Base-by-base conservation (phyloP, 2,888 invertebrate species). In the Synanthedon tipuliformis region DNA sequence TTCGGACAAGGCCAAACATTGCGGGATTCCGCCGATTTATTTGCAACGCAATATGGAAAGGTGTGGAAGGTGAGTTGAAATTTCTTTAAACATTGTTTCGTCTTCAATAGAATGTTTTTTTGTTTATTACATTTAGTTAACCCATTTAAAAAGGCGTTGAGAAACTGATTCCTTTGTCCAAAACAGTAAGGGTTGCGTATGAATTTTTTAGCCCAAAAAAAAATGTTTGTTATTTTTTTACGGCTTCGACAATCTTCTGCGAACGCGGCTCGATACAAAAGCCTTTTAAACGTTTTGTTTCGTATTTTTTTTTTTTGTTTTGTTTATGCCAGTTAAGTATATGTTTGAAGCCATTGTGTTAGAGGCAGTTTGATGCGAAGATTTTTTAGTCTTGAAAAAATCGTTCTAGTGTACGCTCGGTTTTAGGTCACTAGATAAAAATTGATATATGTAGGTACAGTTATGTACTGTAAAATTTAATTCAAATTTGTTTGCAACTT, bases 291-390 rank as follows among this genome's bases (percentile, higher is more conserved):
- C 71, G 73, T 78, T 82, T 81, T 81, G 78, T 81, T 78, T 75
- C 68, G 64, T 53, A 61, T 61, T 68, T 73, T 81, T 18, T 81
- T 18, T 18, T 78, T 81, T 82, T 79, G 78, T 81, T 81, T 78
- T 82, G 71, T 84, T 84, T 78, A 81, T 80, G 73, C 67, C 70
- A 79, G 68, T 77, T 84, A 87, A 86, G 82, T 86, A 86, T 84
- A 84, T 76, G 86, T 81, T 81, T 73, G 71, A 65, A 68, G 73
- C 81, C 75, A 85, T 86, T 87, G 84, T 85, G 78, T 83, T 73
- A 73, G 75, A 73, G 67, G 61, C 60, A 66, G 69, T 59, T 66
- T 71, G 78, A 74, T 78, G 73, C 68, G 61, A 64, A 69, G 73
- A 75, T 73, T 79, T 34, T 54, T 86, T 83, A 87, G 86, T 87